Percentiles rank a stretch among this genome's conserved stretches.
These are phyloP conservation scores for Benitochromis conjunctus DNA, from an alignment of 2,113 vertebrate species.

Conservation along the genomic window DNA sequence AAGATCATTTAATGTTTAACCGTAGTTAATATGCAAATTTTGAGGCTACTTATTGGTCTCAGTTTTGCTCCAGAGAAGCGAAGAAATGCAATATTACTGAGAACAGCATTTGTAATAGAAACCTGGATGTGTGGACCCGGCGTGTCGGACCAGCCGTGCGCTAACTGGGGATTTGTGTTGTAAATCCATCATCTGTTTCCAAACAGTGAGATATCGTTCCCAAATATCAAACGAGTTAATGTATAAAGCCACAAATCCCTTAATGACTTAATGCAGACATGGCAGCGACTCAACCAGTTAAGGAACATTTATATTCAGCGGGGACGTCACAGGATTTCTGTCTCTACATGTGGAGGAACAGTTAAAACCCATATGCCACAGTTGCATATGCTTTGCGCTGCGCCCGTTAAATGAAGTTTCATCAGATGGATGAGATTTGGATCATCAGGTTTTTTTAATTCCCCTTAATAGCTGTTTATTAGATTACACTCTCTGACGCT, in stretches of 20 bases:
- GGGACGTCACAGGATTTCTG: neutral
- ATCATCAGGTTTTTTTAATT: neutral
- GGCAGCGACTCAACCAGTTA: neutral
- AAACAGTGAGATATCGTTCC: slow-evolving; percentile 27
- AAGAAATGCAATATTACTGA: neutral
- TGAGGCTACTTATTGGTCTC: neutral
- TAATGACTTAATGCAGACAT: slow-evolving; percentile 32
- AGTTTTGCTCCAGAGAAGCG: neutral
- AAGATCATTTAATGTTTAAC: neutral
- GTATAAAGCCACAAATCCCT: slow-evolving; percentile 32
- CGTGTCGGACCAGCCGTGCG: neutral
- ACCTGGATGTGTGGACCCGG: neutral
- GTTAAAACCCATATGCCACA: neutral
- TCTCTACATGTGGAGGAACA: neutral
- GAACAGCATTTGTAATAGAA: neutral
- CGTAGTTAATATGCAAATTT: neutral
- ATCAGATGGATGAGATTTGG: slow-evolving; percentile 8
- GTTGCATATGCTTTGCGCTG: neutral
- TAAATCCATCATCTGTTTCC: slow-evolving; percentile 44
- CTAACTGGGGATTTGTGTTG: slow-evolving; percentile 49
- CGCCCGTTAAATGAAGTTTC: neutral
- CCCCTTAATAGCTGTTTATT: neutral
- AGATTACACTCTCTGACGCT: neutral
- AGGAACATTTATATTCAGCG: neutral
- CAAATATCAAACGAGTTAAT: slow-evolving; percentile 31